These are phyloP conservation scores for Halichondria panicea DNA, from an alignment of 37 sponge, comb jelly and placozoan genomes.

Conservation along the genomic window DNA sequence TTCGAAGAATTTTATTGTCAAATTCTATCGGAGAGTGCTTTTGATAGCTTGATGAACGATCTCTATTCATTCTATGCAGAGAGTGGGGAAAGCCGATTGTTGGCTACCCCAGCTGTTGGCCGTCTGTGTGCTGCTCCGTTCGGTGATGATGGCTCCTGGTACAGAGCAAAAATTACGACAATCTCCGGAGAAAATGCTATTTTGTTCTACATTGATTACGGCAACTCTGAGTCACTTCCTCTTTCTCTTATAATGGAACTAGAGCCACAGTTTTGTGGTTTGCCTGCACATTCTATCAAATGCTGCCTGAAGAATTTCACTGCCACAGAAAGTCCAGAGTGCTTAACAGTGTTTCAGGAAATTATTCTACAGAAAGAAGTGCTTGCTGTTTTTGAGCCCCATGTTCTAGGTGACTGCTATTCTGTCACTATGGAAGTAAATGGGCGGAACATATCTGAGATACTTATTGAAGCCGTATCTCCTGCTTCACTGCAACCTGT, in stretches of 20 bases:
- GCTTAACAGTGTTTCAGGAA: slow-evolving; percentile 9
- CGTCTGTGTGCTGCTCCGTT: slow-evolving; percentile 45
- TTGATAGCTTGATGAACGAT: too few species aligned
- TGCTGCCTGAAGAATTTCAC: neutral
- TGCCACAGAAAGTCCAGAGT: neutral
- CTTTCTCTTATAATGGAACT: slow-evolving; percentile 18
- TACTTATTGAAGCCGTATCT: neutral
- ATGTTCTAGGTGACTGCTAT: neutral
- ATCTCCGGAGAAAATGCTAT: neutral
- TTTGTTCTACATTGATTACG: slow-evolving; percentile 55
- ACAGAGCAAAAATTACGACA: slow-evolving; percentile 35
- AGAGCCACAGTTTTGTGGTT: slow-evolving; percentile 10
- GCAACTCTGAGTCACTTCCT: slow-evolving; percentile 40
- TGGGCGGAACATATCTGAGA: slow-evolving; percentile 5
- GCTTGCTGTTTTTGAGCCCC: neutral
- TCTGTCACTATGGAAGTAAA: neutral
- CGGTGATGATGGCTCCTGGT: slow-evolving; percentile 62
- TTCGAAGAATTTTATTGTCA: too few species aligned
- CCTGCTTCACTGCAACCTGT: neutral
- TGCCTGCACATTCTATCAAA: slow-evolving; percentile 50
- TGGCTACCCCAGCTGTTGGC: slow-evolving; percentile 31
- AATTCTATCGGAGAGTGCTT: too few species aligned
- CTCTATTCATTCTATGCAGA: too few species aligned
- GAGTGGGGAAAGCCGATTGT: too few species aligned
- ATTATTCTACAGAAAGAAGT: slow-evolving; percentile 2